phyloP scores from a whole-genome alignment of 2,797 vertebrate genomes.

The Hypotaenidia okinawae region DNA sequence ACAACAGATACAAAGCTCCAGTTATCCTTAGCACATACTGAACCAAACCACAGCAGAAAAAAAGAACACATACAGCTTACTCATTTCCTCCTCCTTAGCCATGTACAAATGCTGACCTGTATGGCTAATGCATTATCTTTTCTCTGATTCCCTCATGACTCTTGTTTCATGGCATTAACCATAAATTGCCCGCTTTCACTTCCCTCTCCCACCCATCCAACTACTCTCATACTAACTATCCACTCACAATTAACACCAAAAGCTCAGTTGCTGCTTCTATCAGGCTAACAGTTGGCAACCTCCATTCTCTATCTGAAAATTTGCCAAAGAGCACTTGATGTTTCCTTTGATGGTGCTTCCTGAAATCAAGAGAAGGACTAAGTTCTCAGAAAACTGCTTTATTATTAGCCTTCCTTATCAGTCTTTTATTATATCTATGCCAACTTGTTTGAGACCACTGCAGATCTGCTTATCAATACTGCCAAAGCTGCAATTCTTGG shows the following conservation, averaged over 20 bases:
- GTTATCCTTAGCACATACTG: neutral
- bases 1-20: neutral
- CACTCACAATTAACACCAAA: neutral
- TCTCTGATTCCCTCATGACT: neutral
- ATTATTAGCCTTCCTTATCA: neutral
- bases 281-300: neutral
- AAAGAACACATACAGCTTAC: neutral
- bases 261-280: neutral
- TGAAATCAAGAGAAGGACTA: neutral
- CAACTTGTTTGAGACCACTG: neutral
- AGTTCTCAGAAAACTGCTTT: neutral
- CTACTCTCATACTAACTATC: neutral
- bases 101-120: neutral
- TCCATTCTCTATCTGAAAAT: neutral
- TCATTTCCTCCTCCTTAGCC: neutral
- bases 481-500: neutral
- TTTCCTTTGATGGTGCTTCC: neutral
- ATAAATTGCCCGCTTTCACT: neutral
- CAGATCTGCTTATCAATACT: neutral
- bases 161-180: neutral
- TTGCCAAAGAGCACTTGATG: neutral
- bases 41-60: neutral
- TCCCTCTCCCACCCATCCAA: rapidly evolving
- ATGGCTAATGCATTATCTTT: neutral
- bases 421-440: neutral